These are phyloP conservation scores for cat (Felis catus) DNA, from an alignment of 2,113 vertebrate species.

Conservation along the genomic window F.catus_Fca126_mat1.0 CM031423.1:6888501-6889000, in stretches of 20 bases:
- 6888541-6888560: not conserved
- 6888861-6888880: not conserved
- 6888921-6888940: not conserved
- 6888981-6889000: not conserved
- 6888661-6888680: too few species aligned
- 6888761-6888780: not conserved
- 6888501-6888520: not conserved
- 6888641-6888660: too few species aligned
- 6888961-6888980: fast-evolving
- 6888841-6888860: not conserved
- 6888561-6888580: not conserved
- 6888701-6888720: not conserved
- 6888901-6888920: fast-evolving
- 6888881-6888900: fast-evolving
- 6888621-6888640: not conserved
- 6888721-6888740: not conserved
- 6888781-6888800: fast-evolving
- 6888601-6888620: not conserved
- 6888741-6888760: not conserved
- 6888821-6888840: fast-evolving
- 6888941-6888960: not conserved
- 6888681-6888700: too few species aligned
- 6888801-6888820: fast-evolving
- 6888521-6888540: not conserved
- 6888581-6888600: too few species aligned